Evolutionary conservation across 2,888 invertebrate genomes (phyloP), one percentile per base, ranked within the genome.

Genomic region (Spodoptera littoralis): DNA sequence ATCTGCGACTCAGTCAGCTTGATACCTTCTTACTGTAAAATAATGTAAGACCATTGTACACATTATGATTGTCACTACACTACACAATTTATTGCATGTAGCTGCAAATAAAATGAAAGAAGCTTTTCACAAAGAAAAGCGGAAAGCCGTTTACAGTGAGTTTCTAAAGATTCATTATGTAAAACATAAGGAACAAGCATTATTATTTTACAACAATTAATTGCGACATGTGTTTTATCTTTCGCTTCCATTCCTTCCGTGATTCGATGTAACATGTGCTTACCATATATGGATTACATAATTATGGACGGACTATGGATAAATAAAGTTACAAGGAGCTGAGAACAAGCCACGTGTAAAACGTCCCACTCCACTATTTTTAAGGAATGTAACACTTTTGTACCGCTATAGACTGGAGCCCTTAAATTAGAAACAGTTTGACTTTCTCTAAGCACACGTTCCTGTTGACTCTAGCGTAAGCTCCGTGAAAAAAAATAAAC

Each of bases 351-450:
- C 85, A 89, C 87, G 89, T 85, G 87, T 82, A 73, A 70, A 77
- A 65, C 68, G 45, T 55, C 57, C 73, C 70, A 85, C 56, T 57
- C 73, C 70, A 85, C 87, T 89, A 90, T 90, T 91, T 89, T 88
- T 88, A 89, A 81, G 73, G 69, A 73, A 77, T 73, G 70, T 65
- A 78, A 72, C 76, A 74, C 63, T 66, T 70, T 69, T 54, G 56
- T 60, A 48, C 48, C 70, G 52, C 58, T 61, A 63, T 62, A 71
- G 59, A 64, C 72, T 62, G 57, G 49, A 66, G 55, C 52, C 60
- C 66, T 43, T 48, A 64, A 65, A 71, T 64, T 57, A 69, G 68
- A 68, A 70, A 65, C 62, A 66, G 60, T 64, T 70, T 70, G 64
- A 70, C 59, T 61, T 61, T 53, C 54, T 45, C 54, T 44, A 54